Evolutionary conservation across 30 jellyfish, hydroid and myxozoan species (phyloP), one percentile per base, ranked within the genome.

Genomic region (Calvadosia cruxmelitensis): DNA sequence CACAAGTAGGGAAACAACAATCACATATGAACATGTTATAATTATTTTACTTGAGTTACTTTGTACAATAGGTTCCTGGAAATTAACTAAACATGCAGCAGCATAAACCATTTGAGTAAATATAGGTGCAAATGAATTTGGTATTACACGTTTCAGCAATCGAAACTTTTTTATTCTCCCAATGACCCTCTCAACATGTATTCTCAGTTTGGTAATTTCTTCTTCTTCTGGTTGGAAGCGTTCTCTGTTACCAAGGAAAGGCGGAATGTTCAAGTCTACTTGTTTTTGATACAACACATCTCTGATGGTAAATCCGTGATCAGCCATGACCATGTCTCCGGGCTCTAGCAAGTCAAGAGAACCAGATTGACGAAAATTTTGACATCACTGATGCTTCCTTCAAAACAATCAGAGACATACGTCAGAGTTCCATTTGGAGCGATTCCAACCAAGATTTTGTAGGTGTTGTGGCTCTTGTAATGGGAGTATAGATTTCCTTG

Each of bases 31-130:
- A n/a, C n/a, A n/a, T n/a, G n/a, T n/a, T n/a, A n/a, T n/a, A n/a
- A n/a, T n/a, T n/a, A n/a, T n/a, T n/a, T n/a, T n/a, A n/a, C n/a
- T n/a, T n/a, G n/a, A n/a, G n/a, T n/a, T n/a, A n/a, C 67, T 70
- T 30, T 70, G 70, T 34, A 75, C 70, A 62, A 79, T 78, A 52
- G 63, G 61, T 0, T 27, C 50, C 57, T 79, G 84, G 52, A 79
- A 79, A 51, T 79, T 79, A 23, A 70, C 93, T 2, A 79, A 79
- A 61, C 79, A 64, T 5, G 57, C 10, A 30, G 82, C 88, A 3
- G 75, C 89, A 73, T 74, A 73, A 23, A 86, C 96, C 63, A 86
- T 1, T 57, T 86, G 96, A 0, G 96, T 74, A 3, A 86, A 92
- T 24, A 86, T 73, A 26, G 82, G 94, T 31, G 74, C 69, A 0